Base-by-base conservation (phyloP, 1,140 invertebrate genomes). In the Centruroides vittatus region DNA sequence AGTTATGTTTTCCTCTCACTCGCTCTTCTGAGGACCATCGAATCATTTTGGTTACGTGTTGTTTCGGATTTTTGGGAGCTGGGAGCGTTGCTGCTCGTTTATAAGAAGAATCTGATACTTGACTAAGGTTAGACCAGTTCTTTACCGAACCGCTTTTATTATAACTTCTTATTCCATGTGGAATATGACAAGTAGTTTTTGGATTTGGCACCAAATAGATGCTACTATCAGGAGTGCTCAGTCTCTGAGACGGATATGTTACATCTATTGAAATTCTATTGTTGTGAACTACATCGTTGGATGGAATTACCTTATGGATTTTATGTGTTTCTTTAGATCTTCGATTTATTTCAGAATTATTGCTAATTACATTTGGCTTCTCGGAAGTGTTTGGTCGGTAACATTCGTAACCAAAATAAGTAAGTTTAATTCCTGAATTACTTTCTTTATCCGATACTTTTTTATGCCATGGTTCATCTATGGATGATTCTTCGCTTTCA, bases 351-450 rank as follows among this genome's bases (percentile, higher is more conserved):
- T 8, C 8, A 41, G 41, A 41, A 41, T 41, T 8, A 8, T 41
- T 5, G 51, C 53, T 62, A 35, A 9, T 59, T 13, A n/a, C 49
- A 5, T 57, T 10, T 13, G 12, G 23, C 12, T 41, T 10, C 12
- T 3, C 47, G 10, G 12, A n/a, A 9, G 54, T 55, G n/a, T 59
- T 59, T 41, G 36, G 57, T 11, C 49, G 49, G 51, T 61, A 64
- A 13, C 59, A 59, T 55, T 64, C 63, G 51, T 64, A 64, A 11
- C 63, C 63, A 36, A 64, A 64, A 49, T 64, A 64, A 36, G 59
- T 61, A 53, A 59, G 58, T 35, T 64, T 64, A 50, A 53, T 8
- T 23, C 23, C 23, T 53, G 51, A 23, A 36, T 34, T 53, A 7
- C 7, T 53, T 53, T 53, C 23, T 8, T 36, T 53, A 5, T 53